Conservation (phyloP, 2,888 invertebrate species). For the Bimastos eiseni region DNA sequence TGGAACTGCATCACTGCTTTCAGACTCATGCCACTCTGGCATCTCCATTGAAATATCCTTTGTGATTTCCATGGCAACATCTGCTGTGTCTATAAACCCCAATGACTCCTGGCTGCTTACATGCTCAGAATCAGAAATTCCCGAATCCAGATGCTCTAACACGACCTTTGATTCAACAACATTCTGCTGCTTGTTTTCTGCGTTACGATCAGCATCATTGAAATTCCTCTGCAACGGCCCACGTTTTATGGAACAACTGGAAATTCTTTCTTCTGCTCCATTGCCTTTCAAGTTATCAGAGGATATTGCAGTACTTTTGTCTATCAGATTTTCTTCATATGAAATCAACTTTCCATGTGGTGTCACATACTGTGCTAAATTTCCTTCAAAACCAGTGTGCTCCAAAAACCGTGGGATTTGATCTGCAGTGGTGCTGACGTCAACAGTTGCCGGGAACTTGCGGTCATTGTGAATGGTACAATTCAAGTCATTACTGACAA, state of each 20-base stretch:
- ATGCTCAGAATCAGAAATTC: not conserved
- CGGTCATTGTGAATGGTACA: not conserved
- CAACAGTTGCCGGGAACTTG: not conserved
- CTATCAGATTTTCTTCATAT: not conserved
- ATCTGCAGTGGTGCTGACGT: not conserved
- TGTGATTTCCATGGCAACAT: not conserved
- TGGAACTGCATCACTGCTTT: not conserved
- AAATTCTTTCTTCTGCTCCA: not conserved
- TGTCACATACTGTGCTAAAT: not conserved
- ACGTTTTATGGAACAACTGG: not conserved
- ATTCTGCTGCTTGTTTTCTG: not conserved
- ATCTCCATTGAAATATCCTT: not conserved
- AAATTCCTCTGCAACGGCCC: not conserved
- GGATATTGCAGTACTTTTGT: not conserved
- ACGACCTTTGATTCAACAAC: not conserved
- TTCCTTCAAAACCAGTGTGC: not conserved
- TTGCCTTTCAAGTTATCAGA: not conserved
- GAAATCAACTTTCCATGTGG: not conserved
- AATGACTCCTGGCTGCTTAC: not conserved
- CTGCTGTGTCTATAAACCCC: not conserved
- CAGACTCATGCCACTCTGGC: not conserved
- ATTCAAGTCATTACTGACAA: not conserved
- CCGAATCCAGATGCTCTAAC: conserved; percentile 3
- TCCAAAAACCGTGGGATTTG: not conserved
- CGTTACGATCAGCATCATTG: not conserved